Evolutionary conservation across 2,888 invertebrate genomes (phyloP).

Genomic region (Sicus ferrugineus): DNA sequence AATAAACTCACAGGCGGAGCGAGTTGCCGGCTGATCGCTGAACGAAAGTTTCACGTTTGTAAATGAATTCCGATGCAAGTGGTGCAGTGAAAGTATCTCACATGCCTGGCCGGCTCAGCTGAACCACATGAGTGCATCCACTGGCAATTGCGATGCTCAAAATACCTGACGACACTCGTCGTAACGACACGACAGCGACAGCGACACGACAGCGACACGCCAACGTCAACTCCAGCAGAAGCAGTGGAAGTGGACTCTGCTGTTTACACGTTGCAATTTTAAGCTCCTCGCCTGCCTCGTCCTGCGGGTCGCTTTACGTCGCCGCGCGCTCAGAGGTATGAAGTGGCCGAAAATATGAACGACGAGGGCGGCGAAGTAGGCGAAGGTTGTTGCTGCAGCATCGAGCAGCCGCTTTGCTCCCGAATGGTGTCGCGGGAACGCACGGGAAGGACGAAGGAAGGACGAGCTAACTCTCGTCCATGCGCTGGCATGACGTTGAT

Average conservation of each 20-base stretch:
- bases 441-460: too few species aligned
- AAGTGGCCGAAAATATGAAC: slow-evolving; percentile 14
- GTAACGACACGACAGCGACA: background rate
- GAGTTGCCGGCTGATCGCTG: background rate
- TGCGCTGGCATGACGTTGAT: background rate
- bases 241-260: background rate
- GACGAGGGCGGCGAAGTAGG: too few species aligned
- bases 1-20: background rate
- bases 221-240: background rate
- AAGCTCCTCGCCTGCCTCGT: background rate
- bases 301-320: background rate
- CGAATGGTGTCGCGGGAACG: too few species aligned
- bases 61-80: background rate
- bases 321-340: background rate
- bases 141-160: slow-evolving; percentile 1
- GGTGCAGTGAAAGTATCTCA: slow-evolving; percentile 12
- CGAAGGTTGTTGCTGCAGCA: too few species aligned
- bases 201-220: background rate
- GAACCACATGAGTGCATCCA: background rate
- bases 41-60: slow-evolving; percentile 2
- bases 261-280: background rate
- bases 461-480: too few species aligned
- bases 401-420: too few species aligned
- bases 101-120: background rate
- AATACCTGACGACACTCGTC: slow-evolving; percentile 11